A percentile compares a stretch with the other conserved stretches of the same genome.
phyloP scores from a whole-genome alignment of 1,140 invertebrate species.

The Drosophila tsacasi region DNA sequence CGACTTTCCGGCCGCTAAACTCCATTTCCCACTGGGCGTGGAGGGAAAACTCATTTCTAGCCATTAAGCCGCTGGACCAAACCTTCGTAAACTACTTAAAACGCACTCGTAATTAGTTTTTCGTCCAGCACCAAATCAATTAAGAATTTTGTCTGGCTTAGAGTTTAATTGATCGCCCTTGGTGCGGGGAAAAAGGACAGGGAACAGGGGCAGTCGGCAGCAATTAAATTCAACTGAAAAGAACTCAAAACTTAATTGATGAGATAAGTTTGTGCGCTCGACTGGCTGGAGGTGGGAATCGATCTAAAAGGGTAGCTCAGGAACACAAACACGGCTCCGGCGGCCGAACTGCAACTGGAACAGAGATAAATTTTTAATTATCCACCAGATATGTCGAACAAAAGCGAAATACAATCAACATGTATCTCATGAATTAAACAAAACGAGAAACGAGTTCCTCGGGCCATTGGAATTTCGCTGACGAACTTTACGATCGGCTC shows the following conservation, averaged over 20 bases:
- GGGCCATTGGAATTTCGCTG: conserved; percentile 33
- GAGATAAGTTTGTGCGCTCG: conserved; percentile 48
- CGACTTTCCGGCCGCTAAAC: conserved; percentile 29
- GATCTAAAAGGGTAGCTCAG: conserved; percentile 31
- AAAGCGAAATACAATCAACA: conserved; percentile 24
- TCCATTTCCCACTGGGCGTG: conserved; percentile 14
- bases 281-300: conserved; percentile 26
- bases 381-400: conserved; percentile 41
- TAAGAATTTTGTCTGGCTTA: conserved; percentile 60
- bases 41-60: conserved; percentile 32
- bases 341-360: conserved; percentile 41
- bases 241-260: conserved; percentile 69
- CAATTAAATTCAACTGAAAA: conserved; percentile 68
- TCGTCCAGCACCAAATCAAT: conserved; percentile 69
- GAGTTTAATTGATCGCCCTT: conserved; percentile 63
- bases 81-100: conserved; percentile 51
- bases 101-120: conserved; percentile 66
- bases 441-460: conserved; percentile 43
- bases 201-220: conserved; percentile 2
- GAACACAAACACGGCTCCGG: conserved; percentile 16
- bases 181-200: conserved; percentile 8
- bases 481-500: conserved; percentile 53
- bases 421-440: conserved; percentile 43
- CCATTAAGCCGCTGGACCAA: conserved; percentile 42
- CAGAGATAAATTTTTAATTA: conserved; percentile 52